Conservation (phyloP, 2,797 vertebrate species). For the Rhadinocentrus ornatus region DNA sequence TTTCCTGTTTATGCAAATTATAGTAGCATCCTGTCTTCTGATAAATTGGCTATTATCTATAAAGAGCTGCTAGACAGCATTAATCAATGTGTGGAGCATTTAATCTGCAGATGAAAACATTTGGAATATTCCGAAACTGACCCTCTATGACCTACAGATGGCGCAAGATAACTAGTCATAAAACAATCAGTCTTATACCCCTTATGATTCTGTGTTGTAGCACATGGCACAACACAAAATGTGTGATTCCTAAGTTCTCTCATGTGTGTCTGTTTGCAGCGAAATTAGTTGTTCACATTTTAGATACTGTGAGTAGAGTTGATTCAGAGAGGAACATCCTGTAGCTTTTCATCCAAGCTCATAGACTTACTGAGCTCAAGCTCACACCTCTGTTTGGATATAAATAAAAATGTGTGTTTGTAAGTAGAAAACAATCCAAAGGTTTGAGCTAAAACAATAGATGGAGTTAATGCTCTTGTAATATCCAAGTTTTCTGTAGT, state of each 20-base stretch:
- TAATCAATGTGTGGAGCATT: neutral
- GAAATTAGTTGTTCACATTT: conserved; percentile 48
- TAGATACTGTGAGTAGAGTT: conserved; percentile 50
- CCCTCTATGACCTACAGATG: conserved; percentile 67
- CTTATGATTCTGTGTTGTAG: neutral
- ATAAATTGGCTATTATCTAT: neutral
- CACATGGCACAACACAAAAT: conserved; percentile 2
- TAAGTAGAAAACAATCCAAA: neutral
- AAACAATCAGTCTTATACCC: neutral
- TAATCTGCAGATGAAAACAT: neutral
- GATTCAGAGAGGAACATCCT: conserved; percentile 45
- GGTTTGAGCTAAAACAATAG: neutral
- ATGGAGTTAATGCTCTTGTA: neutral
- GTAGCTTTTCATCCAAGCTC: conserved; percentile 13
- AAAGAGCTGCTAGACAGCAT: neutral
- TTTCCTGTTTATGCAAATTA: neutral
- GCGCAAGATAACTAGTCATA: conserved; percentile 65
- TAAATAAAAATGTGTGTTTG: neutral
- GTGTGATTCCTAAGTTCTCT: conserved; percentile 27
- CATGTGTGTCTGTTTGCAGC: neutral
- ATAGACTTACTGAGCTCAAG: conserved; percentile 11
- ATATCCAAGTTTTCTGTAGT: neutral
- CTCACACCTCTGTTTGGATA: conserved; percentile 2
- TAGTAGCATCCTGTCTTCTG: neutral
- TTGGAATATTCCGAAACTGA: neutral